Evolutionary conservation across 2,888 invertebrate species (phyloP), one percentile per base, ranked within the genome.

Genomic region (Dioctria rufipes): DNA sequence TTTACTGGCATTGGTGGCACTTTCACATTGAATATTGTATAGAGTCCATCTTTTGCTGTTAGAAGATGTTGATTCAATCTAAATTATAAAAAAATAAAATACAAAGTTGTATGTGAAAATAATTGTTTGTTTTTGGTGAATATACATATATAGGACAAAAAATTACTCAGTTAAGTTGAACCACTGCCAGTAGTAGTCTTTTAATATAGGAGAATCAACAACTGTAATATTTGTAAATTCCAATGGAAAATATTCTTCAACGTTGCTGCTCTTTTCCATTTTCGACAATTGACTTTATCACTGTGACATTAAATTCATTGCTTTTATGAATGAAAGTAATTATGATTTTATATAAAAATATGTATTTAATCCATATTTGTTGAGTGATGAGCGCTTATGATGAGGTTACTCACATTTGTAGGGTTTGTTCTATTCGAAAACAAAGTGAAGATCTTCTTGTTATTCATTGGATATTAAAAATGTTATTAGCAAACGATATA

Each of bases 161-260:
- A 51, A 37, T 46, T 80, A 83, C 83, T 61, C 49, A 39, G 43
- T 11, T 13, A 83, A 75, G 37, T 82, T 58, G 9, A 83, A 42
- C 5, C 69, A 80, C 4, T 78, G 13, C 82, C 81, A 82, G 37
- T 83, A 83, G 37, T 80, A 81, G 9, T 83, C 82, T n/a, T 83
- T 83, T 25, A 82, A 39, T n/a, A 81, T 65, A 11, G 83, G 83
- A 51, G 73, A 77, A 71, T 81, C 66, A 6, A 77, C n/a, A 39
- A 81, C 78, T 5, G 13, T 65, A 39, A 83, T 83, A 60, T 83
- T 81, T 4, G 80, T 58, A 46, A 82, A 63, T 61, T 81, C 69
- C 6, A 83, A 65, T 4, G 82, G 81, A 73, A 80, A 82, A 66
- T 42, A 78, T 8, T 78, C 65, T 3, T 9, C 9, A 3, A 3